Evolutionary conservation across 2,113 vertebrate genomes (phyloP).

Genomic region (Tonatia bakeri): DNA sequence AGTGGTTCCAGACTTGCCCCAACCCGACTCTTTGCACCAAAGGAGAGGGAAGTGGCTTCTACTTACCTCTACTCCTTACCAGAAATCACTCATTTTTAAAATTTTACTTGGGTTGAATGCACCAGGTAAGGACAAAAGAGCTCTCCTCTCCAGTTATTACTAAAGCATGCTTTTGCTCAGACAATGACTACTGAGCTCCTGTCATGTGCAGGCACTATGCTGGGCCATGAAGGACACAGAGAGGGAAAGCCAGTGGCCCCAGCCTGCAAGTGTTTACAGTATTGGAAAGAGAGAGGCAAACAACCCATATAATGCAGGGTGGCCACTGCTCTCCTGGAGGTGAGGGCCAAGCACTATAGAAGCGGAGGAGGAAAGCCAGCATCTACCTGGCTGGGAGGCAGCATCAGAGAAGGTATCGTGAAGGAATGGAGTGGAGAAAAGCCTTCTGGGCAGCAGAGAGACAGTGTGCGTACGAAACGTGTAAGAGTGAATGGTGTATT

Average conservation of each 20-base stretch:
- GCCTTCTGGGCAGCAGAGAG: not conserved
- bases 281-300: not conserved
- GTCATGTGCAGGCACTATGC: not conserved
- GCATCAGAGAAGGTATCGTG: not conserved
- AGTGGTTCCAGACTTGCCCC: not conserved
- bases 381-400: no score
- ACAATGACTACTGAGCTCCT: not conserved
- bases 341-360: accelerated
- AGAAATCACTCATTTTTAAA: not conserved
- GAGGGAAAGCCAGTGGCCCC: accelerated
- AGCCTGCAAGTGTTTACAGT: not conserved
- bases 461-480: not conserved
- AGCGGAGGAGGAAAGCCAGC: not conserved
- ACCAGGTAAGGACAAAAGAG: not conserved
- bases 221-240: not conserved
- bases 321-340: not conserved
- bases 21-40: not conserved
- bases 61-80: not conserved
- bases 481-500: accelerated
- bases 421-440: not conserved
- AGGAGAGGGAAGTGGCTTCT: not conserved
- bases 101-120: not conserved
- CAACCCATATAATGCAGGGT: not conserved
- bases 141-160: not conserved
- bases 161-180: not conserved